These are phyloP conservation scores for Nephrotoma appendiculata DNA, from an alignment of 2,888 invertebrate genomes.

Conservation along the genomic window DNA sequence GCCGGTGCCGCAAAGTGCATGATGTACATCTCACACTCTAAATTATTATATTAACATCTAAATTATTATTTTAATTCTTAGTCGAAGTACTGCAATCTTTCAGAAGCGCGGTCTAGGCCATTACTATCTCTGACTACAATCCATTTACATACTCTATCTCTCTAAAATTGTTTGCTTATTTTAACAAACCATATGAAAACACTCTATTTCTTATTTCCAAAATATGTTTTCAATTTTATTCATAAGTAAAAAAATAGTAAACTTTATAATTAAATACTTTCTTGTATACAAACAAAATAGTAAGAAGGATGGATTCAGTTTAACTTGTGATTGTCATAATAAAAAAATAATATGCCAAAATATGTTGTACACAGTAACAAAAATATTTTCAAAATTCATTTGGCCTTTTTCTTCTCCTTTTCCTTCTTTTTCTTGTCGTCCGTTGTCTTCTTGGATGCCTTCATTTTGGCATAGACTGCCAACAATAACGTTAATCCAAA, in stretches of 20 bases:
- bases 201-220: too few relatives aligned
- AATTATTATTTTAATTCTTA: too few relatives aligned
- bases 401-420: conserved; percentile 6
- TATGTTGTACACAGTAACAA: neutral
- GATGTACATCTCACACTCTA: too few relatives aligned
- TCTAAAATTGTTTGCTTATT: too few relatives aligned
- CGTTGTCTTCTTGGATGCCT: conserved; percentile 32
- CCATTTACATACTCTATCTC: too few relatives aligned
- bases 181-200: too few relatives aligned
- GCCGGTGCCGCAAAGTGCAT: too few relatives aligned
- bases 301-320: neutral
- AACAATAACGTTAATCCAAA: conserved; percentile 37
- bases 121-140: too few relatives aligned
- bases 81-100: too few relatives aligned
- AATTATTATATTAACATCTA: too few relatives aligned
- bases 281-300: neutral
- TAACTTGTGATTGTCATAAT: neutral
- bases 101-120: too few relatives aligned
- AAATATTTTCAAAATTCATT: conserved; percentile 4
- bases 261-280: neutral
- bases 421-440: conserved; percentile 29
- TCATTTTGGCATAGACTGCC: conserved; percentile 35
- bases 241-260: neutral
- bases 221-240: neutral
- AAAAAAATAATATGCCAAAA: neutral